Conservation (phyloP, 1,140 invertebrate genomes). For the Atopsyche davidsoni region DNA sequence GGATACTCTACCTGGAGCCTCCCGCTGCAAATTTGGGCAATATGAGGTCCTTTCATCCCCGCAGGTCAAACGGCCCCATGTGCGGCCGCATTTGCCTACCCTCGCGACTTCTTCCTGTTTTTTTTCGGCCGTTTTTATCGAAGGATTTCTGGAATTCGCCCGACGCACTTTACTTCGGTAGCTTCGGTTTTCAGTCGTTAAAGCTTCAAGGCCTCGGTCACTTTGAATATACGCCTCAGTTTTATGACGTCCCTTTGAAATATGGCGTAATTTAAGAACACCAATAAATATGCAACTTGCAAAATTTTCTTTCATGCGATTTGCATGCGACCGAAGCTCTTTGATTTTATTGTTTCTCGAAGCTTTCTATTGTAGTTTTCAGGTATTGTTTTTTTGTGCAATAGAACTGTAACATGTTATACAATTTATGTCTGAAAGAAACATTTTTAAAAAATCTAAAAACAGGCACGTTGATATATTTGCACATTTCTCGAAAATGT, state of each 20-base stretch:
- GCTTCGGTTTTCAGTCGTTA: slow-evolving; percentile 5
- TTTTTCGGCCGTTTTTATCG: slow-evolving; percentile 11
- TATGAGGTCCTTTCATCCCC: slow-evolving; percentile 15
- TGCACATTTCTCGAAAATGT: too few species aligned
- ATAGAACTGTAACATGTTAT: too few species aligned
- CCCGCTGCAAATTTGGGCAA: slow-evolving; percentile 19
- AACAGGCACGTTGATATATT: too few species aligned
- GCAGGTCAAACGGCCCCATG: slow-evolving; percentile 13
- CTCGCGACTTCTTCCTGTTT: slow-evolving; percentile 13
- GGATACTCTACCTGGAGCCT: slow-evolving; percentile 6
- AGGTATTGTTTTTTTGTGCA: too few species aligned
- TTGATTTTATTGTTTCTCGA: too few species aligned
- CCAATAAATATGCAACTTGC: slow-evolving; percentile 19
- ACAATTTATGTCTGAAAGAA: too few species aligned
- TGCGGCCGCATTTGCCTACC: too few species aligned
- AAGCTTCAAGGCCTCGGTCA: slow-evolving; percentile 13
- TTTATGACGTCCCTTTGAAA: slow-evolving; percentile 15
- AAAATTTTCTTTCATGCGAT: slow-evolving; percentile 5
- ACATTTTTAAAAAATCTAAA: too few species aligned
- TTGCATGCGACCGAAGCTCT: too few species aligned
- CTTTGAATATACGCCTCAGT: too few species aligned
- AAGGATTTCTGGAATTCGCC: slow-evolving; percentile 5
- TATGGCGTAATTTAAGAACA: slow-evolving; percentile 9
- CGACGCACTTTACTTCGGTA: slow-evolving; percentile 15
- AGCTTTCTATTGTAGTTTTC: too few species aligned